phyloP scores from a whole-genome alignment of 2,888 invertebrate genomes.

The Hetaerina titia region DNA sequence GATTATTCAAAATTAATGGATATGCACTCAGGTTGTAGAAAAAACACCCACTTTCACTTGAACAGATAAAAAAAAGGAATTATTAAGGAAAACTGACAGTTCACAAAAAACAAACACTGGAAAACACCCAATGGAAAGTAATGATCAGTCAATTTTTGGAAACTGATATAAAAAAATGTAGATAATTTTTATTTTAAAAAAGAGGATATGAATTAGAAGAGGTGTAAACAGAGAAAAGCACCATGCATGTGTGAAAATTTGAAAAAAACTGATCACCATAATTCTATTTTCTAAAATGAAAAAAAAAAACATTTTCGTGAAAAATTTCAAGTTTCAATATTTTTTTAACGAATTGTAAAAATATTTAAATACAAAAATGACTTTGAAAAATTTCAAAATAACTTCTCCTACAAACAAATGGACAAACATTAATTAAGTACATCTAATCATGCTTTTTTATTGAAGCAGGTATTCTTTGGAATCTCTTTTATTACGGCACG shows the following conservation, averaged over 20 bases:
- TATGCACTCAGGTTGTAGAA: slow-evolving; percentile 59
- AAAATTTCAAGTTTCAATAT: not conserved
- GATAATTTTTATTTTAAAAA: not conserved
- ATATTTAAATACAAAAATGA: slow-evolving; percentile 1
- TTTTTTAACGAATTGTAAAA: not conserved
- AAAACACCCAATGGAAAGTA: slow-evolving; percentile 28
- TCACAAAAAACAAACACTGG: slow-evolving; percentile 56
- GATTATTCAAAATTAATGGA: slow-evolving; percentile 65
- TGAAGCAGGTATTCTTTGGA: not conserved
- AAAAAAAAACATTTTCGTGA: not conserved
- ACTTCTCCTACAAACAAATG: not conserved
- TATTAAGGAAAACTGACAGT: slow-evolving; percentile 5
- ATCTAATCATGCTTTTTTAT: slow-evolving; percentile 18
- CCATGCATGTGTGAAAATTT: not conserved
- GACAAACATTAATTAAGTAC: not conserved
- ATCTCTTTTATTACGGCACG: not conserved
- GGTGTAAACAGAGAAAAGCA: not conserved
- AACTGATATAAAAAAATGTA: not conserved
- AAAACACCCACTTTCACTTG: slow-evolving; percentile 47
- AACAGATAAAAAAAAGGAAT: slow-evolving; percentile 52
- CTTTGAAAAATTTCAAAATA: slow-evolving; percentile 4
- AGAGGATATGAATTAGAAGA: not conserved
- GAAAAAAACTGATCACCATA: not conserved
- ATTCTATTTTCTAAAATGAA: not conserved
- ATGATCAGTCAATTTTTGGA: not conserved